Percentiles rank a stretch among this genome's conserved stretches.
Evolutionary conservation across 2,113 vertebrate species (phyloP).

Genomic region (Oreochromis aureus): DNA sequence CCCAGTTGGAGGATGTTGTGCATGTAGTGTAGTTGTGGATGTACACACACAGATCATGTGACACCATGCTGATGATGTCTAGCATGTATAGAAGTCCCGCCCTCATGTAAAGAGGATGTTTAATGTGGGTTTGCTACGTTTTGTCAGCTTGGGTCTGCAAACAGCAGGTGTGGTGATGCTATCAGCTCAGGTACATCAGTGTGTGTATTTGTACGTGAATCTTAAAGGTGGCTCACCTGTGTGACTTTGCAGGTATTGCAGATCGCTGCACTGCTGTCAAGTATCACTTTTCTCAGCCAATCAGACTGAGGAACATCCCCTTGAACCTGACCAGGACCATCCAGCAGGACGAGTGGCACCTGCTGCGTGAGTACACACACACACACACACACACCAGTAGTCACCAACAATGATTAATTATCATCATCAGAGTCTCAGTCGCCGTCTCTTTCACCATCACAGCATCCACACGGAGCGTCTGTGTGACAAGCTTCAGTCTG

Average conservation of each 20-base stretch:
- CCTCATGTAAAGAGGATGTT: background rate
- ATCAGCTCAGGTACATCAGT: background rate
- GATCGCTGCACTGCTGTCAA: slow-evolving; percentile 81
- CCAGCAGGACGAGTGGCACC: slow-evolving; percentile 84
- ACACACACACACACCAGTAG: background rate
- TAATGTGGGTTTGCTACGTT: background rate
- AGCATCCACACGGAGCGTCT: background rate
- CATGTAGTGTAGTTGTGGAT: background rate
- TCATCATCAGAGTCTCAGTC: background rate
- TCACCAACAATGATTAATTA: background rate
- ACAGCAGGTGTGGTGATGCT: background rate
- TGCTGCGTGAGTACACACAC: slow-evolving; percentile 73
- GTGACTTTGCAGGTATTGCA: slow-evolving; percentile 47
- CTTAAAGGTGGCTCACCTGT: background rate
- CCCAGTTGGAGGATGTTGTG: background rate
- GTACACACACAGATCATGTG: background rate
- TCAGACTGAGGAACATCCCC: slow-evolving; percentile 77
- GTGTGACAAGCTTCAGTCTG: background rate
- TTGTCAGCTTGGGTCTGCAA: background rate
- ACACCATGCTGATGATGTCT: background rate
- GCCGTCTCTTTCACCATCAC: background rate
- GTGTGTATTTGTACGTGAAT: background rate
- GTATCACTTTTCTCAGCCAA: slow-evolving; percentile 82
- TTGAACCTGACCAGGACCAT: slow-evolving; percentile 83
- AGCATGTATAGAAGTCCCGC: background rate